Percentiles rank a stretch among this genome's conserved stretches.
Evolutionary conservation across 2,888 invertebrate genomes (phyloP).

Genomic region (Drosophila barbarae): DNA sequence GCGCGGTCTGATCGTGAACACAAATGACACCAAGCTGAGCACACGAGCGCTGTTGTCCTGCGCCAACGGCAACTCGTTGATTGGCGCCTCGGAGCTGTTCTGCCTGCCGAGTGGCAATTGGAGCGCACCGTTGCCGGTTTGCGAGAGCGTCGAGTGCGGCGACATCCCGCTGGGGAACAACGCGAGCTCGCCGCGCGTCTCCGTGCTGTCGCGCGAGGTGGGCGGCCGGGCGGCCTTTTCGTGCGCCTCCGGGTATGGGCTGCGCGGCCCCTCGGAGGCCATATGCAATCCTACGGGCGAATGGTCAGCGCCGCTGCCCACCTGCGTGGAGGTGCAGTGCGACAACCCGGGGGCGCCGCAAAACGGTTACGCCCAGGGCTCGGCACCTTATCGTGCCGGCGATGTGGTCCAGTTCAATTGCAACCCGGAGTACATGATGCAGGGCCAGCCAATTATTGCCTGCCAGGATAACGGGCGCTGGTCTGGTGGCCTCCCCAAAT

Average conservation of each 20-base stretch:
- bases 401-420: slow-evolving; percentile 93
- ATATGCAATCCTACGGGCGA: slow-evolving; percentile 87
- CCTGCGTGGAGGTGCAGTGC: slow-evolving; percentile 90
- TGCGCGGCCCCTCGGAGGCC: slow-evolving; percentile 87
- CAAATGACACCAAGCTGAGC: slow-evolving; percentile 86
- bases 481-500: slow-evolving; percentile 91
- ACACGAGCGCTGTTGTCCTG: slow-evolving; percentile 87
- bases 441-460: slow-evolving; percentile 92
- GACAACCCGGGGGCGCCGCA: slow-evolving; percentile 87
- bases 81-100: slow-evolving; percentile 86
- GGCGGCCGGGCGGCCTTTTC: slow-evolving; percentile 90
- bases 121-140: slow-evolving; percentile 90
- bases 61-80: slow-evolving; percentile 88
- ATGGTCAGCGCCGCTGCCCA: slow-evolving; percentile 89
- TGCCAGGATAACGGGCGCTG: slow-evolving; percentile 93
- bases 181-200: slow-evolving; percentile 85
- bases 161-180: slow-evolving; percentile 83
- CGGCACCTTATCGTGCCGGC: slow-evolving; percentile 89
- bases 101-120: slow-evolving; percentile 93
- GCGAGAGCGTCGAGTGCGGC: slow-evolving; percentile 92
- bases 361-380: slow-evolving; percentile 89
- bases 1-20: slow-evolving; percentile 86
- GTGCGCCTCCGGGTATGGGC: slow-evolving; percentile 88
- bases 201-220: slow-evolving; percentile 88
- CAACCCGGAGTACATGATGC: slow-evolving; percentile 92